phyloP scores from a whole-genome alignment of 2,113 vertebrate genomes.

The Melospiza georgiana region DNA sequence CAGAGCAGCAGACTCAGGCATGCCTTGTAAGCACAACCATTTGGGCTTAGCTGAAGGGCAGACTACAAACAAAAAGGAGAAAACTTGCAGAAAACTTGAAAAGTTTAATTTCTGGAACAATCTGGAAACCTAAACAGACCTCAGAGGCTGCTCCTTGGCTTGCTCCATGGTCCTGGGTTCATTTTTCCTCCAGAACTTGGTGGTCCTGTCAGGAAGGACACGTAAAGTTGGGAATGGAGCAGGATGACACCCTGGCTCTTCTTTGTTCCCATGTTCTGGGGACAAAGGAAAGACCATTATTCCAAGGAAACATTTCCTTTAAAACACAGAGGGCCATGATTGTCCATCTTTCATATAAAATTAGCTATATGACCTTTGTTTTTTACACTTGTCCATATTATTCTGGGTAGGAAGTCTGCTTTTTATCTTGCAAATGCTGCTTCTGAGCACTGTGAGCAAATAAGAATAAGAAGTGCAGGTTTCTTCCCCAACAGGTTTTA shows the following conservation, averaged over 20 bases:
- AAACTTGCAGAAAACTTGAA: background rate
- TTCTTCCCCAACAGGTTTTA: background rate
- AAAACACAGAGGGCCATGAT: background rate
- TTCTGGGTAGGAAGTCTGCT: background rate
- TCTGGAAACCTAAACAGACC: background rate
- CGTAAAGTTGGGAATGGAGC: fast-evolving
- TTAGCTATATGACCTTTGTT: background rate
- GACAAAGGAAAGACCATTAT: background rate
- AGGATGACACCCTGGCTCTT: background rate
- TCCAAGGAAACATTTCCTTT: background rate
- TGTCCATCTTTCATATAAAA: background rate
- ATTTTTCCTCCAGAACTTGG: background rate
- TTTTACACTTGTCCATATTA: background rate
- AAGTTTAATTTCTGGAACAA: background rate
- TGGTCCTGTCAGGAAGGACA: background rate
- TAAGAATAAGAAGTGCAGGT: background rate
- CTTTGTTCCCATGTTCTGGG: background rate
- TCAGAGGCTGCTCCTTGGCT: background rate
- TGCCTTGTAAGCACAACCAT: background rate
- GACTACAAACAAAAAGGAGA: background rate
- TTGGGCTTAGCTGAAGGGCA: fast-evolving
- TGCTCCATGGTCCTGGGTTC: background rate
- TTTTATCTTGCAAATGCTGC: background rate
- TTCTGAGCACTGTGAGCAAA: background rate
- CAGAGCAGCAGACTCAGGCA: background rate